These are phyloP conservation scores for Cephalopholis sonnerati DNA, from an alignment of 2,113 vertebrate species.

Conservation along the genomic window DNA sequence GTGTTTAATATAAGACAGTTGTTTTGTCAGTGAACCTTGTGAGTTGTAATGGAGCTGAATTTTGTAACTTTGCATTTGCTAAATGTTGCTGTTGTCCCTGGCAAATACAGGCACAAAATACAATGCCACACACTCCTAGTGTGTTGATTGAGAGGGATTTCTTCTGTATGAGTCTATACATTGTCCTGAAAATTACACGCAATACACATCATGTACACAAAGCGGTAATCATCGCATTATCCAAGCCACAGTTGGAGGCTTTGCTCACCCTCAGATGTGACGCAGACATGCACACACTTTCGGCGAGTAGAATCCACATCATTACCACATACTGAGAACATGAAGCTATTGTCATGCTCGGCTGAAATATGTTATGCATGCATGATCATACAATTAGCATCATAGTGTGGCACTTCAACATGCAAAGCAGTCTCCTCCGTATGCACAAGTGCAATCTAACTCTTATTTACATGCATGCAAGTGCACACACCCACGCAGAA, in stretches of 20 bases:
- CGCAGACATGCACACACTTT: constrained; percentile 21
- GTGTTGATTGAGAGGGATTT: no score
- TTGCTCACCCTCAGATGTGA: constrained; percentile 29
- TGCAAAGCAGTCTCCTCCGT: background rate
- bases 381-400: constrained; percentile 36
- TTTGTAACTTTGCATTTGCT: no score
- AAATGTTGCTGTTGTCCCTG: no score
- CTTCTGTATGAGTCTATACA: no score
- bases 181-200: no score
- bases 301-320: constrained; percentile 10
- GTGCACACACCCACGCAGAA: background rate
- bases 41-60: no score
- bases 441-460: background rate
- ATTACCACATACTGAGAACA: constrained; percentile 25
- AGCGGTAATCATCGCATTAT: constrained; percentile 26
- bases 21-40: no score
- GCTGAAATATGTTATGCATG: constrained; percentile 27
- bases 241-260: constrained; percentile 1
- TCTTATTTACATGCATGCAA: constrained; percentile 30
- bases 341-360: constrained; percentile 17
- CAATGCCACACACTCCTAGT: no score
- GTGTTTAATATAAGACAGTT: no score
- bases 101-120: no score
- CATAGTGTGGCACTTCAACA: constrained; percentile 6
- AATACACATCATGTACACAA: background rate